Base-by-base conservation (phyloP, 2,888 invertebrate species). In the Argyresthia goedartella region DNA sequence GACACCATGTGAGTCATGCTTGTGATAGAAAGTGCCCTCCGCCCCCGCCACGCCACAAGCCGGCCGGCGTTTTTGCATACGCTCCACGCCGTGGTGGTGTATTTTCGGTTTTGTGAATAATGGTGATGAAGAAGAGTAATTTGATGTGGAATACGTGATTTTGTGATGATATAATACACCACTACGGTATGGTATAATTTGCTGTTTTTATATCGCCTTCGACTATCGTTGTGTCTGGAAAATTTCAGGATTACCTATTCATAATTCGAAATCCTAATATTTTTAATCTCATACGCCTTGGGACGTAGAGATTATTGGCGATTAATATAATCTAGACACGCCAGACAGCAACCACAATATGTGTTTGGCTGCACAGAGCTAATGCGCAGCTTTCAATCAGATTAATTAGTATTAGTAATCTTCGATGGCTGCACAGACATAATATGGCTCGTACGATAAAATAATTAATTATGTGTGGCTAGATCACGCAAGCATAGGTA, bases 311-410 rank as follows among this genome's bases (percentile, higher is more conserved):
- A 25, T 25, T 25, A 25, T 25, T 25, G 25, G 25, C 25, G 6
- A 25, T 25, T 25, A 25, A 25, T 25, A 25, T 25, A 25, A 25
- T 25, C 25, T 25, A 25, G 25, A 25, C 25, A 25, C 25, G 25
- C 25, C 25, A 25, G 25, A 25, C 25, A 25, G 25, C 25, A 25
- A 25, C 25, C 25, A 25, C 25, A 25, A 25, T 25, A 25, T 4
- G 3, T 4, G 3, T 4, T 6, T 4, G 2, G 2, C 3, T 25
- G 25, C 25, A 25, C 39, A 15, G 14, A 48, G 13, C 14, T 55
- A 57, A 57, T 56, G 63, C 60, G 63, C 64, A 63, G 67, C 69
- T 76, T 71, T 74, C 71, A 74, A 79, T 81, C 79, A 74, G 65
- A 74, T 72, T 75, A 78, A 79, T 80, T 73, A 75, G 71, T 57